Base-by-base conservation (phyloP, 2,888 invertebrate genomes). In the Lasioglossum malachurum region DNA sequence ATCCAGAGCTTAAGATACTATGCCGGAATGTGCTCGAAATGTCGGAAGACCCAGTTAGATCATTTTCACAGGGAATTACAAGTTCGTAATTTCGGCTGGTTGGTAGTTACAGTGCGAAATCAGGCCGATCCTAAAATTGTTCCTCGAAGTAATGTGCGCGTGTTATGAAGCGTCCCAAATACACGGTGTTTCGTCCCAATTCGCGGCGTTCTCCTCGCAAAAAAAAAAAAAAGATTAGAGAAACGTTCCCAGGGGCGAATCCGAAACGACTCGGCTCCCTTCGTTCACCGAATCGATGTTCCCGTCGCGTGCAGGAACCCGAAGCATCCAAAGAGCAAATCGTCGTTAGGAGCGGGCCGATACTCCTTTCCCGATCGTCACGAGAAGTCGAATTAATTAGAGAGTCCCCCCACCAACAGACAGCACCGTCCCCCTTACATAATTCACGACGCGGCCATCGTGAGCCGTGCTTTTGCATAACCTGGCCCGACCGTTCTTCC, bases 381-480 rank as follows among this genome's bases (percentile, higher is more conserved):
- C 89, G 89, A 91, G 87, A 85, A 86, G 85, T 86, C 88, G 87
- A 89, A 91, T 91, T 91, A 91, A 91, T 91, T 91, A 91, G 84
- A 91, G 88, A 82, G 82, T 38, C 85, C 82, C 44, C 27, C 27
- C 67, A 19, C 67, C 67, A 67, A 19, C 67, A 60, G 60, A 31
- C 27, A 60, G 31, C 16, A 16, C 38, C 84, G 78, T 78, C 83
- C 85, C 85, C 87, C 91, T 94, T 93, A 93, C 92, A 94, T 94
- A 94, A 94, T 94, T 93, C 93, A 94, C 93, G 91, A 90, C 91
- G 86, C 89, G 87, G 87, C 82, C 64, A 67, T 75, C 71, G 67
- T 67, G 84, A 69, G 44, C 78, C 80, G 72, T 57, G 86, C 89
- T 90, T 92, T 91, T 89, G 90, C 91, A 93, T 92, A 92, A 92